Percentiles rank a stretch among this genome's conserved stretches.
Conservation (phyloP, 2,888 invertebrate species). For the Leptinotarsa peninsularis region DNA sequence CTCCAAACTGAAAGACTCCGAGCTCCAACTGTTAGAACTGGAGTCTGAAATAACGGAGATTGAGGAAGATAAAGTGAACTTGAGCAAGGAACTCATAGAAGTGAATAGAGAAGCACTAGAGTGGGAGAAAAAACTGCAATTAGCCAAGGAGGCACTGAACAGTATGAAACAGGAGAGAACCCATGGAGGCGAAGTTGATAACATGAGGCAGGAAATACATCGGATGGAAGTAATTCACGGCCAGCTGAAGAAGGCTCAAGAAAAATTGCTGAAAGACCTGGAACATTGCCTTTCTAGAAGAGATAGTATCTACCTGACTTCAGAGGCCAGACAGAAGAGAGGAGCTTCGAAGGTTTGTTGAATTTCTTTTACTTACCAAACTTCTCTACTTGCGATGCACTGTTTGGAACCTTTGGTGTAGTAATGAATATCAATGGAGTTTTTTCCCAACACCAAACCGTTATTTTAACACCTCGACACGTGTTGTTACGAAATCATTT, state of each 20-base stretch:
- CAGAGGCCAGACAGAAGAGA: slow-evolving; percentile 70
- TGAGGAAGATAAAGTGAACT: slow-evolving; percentile 74
- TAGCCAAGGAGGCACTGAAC: slow-evolving; percentile 79
- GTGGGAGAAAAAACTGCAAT: slow-evolving; percentile 84
- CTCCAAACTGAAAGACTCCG: slow-evolving; percentile 72
- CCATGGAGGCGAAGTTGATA: slow-evolving; percentile 77
- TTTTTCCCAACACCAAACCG: too few relatives aligned
- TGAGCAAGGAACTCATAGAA: slow-evolving; percentile 74
- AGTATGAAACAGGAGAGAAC: slow-evolving; percentile 76
- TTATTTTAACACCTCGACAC: too few relatives aligned
- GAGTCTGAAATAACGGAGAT: slow-evolving; percentile 77
- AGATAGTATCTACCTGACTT: slow-evolving; percentile 73
- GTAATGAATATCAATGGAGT: too few relatives aligned
- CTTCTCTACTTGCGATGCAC: background rate
- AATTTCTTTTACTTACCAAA: slow-evolving; percentile 35
- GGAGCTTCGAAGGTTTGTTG: slow-evolving; percentile 46
- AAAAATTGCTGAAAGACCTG: slow-evolving; percentile 73
- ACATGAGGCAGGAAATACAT: slow-evolving; percentile 85
- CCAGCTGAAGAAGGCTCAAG: slow-evolving; percentile 70
- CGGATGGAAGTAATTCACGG: slow-evolving; percentile 78
- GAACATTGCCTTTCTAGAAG: slow-evolving; percentile 75
- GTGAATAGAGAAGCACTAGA: slow-evolving; percentile 77
- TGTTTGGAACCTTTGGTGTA: too few relatives aligned
- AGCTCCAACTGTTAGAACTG: slow-evolving; percentile 75
- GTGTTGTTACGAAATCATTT: too few relatives aligned